Base-by-base conservation (phyloP, 2,888 invertebrate species). In the Psylliodes chrysocephalus region DNA sequence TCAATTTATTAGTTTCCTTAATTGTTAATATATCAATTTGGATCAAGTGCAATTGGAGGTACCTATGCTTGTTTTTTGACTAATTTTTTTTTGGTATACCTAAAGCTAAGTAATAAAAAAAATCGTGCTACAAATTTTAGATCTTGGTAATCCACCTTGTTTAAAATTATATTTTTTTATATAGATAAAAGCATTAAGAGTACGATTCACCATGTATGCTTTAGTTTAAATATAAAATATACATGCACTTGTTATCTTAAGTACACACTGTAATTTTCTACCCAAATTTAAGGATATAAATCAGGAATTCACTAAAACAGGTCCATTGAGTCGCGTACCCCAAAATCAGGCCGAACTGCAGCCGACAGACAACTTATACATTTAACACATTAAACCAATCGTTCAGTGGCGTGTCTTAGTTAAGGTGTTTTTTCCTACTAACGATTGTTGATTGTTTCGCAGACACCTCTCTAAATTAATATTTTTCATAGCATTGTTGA, bases 181-280 rank as follows among this genome's bases (percentile, higher is more conserved):
- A n/a, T n/a, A n/a, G n/a, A n/a, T n/a, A n/a, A n/a, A n/a, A 35
- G 12, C n/a, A 35, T 35, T 35, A 12, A 10, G 17, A 12, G 14
- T 35, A 17, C 35, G 40, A 12, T 6, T 40, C 40, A 40, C 40
- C 40, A 7, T 40, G 40, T 40, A 40, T n/a, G 12, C 22, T 7
- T n/a, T 2, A 35, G 10, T 35, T 35, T 40, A 40, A 40, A 40
- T 40, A 40, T 12, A 40, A 40, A 40, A 22, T 22, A 22, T 40
- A 40, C 40, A 40, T 40, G 6, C 40, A 40, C 40, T 40, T 40
- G 40, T 40, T 40, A 40, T 40, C 54, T 55, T 42, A 55, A 55
- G 28, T 55, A 55, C 54, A 55, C 54, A 55, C 28, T 44, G 42
- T 55, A 15, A 40, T 7, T 42, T 22, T 12, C 54, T 42, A 12